phyloP scores from a whole-genome alignment of 37 sponge, comb jelly and placozoan genomes.

The Haliclona indistincta region DNA sequence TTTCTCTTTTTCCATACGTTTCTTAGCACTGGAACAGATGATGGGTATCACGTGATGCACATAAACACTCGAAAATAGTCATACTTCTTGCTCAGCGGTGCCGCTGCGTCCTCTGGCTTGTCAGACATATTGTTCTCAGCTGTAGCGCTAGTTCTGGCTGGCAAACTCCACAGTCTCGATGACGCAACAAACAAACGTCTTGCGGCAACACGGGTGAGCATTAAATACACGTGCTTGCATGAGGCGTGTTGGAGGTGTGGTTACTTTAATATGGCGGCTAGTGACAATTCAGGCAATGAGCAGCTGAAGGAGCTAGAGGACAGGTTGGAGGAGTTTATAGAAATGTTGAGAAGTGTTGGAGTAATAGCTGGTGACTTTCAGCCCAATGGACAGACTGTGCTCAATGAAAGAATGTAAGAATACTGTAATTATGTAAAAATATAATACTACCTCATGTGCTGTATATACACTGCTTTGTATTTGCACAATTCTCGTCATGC shows the following conservation, averaged over 20 bases:
- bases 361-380: constrained; percentile 84
- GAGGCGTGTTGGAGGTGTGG: too few relatives aligned
- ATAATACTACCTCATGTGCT: neutral
- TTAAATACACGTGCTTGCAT: too few relatives aligned
- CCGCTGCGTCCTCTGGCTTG: too few relatives aligned
- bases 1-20: constrained; percentile 78
- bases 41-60: too few relatives aligned
- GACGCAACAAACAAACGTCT: too few relatives aligned
- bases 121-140: too few relatives aligned
- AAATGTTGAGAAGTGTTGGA: constrained; percentile 71
- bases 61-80: too few relatives aligned
- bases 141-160: too few relatives aligned
- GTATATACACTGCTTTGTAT: neutral
- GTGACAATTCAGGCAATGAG: neutral
- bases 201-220: too few relatives aligned
- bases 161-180: too few relatives aligned
- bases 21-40: constrained; percentile 90
- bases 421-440: neutral
- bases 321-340: constrained; percentile 64
- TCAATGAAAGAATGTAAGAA: constrained; percentile 71
- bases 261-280: constrained; percentile 47
- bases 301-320: constrained; percentile 54
- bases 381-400: constrained; percentile 51
- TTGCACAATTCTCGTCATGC: neutral
- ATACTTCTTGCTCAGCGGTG: too few relatives aligned